phyloP scores from a whole-genome alignment of 1,140 invertebrate genomes.

The Hormaphis cornu region DNA sequence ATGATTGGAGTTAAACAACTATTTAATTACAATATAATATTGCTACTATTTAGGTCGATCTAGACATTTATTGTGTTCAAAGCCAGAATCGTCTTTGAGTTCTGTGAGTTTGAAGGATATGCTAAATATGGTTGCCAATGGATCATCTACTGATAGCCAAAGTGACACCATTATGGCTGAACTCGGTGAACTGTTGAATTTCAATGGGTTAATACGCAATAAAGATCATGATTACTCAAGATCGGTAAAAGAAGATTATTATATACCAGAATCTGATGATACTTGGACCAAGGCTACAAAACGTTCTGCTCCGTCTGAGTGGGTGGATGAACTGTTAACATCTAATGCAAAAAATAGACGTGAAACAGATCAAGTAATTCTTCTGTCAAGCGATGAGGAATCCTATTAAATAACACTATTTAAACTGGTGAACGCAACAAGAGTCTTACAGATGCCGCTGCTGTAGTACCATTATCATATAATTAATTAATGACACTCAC shows the following conservation, averaged over 20 bases:
- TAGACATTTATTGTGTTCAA: constrained; percentile 44
- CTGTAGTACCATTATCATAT: constrained; percentile 1
- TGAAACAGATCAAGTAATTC: constrained; percentile 3
- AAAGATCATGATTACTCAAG: constrained; percentile 46
- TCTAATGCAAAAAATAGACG: not conserved
- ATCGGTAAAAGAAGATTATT: constrained; percentile 18
- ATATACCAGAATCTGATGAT: constrained; percentile 10
- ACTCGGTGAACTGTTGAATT: constrained; percentile 44
- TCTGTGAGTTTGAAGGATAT: constrained; percentile 25
- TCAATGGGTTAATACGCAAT: constrained; percentile 41
- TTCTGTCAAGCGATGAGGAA: constrained; percentile 10
- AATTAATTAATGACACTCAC: not conserved
- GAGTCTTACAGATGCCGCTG: constrained; percentile 4
- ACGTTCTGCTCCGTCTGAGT: constrained; percentile 21
- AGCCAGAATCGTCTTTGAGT: constrained; percentile 32
- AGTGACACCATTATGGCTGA: constrained; percentile 42
- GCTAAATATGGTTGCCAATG: constrained; percentile 31
- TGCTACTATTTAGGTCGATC: constrained; percentile 43
- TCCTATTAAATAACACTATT: constrained; percentile 7
- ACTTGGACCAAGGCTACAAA: not conserved
- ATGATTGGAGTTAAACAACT: not conserved
- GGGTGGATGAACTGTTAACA: constrained; percentile 8
- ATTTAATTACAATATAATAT: not conserved
- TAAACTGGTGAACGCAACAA: constrained; percentile 27
- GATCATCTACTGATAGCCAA: constrained; percentile 29